These are phyloP conservation scores for Andinoacara biseriatus DNA, from an alignment of 2,113 vertebrate genomes.

Conservation along the genomic window DNA sequence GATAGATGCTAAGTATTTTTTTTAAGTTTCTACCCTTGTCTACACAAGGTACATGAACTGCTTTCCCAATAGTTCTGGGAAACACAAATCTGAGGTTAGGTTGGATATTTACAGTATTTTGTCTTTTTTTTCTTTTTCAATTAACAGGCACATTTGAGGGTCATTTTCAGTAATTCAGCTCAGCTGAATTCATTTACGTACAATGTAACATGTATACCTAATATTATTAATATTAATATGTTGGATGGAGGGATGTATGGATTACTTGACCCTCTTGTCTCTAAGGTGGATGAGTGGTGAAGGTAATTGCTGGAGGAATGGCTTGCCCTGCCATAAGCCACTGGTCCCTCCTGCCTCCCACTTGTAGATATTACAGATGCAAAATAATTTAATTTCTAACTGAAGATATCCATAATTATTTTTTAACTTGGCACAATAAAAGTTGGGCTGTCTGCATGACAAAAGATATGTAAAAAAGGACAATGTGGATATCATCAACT, in stretches of 20 bases:
- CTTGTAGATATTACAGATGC: background rate
- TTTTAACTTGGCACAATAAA: background rate
- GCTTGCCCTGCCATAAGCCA: background rate
- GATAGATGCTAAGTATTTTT: slow-evolving; percentile 1
- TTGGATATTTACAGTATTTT: background rate
- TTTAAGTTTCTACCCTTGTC: background rate
- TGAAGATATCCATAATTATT: background rate
- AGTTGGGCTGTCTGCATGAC: background rate
- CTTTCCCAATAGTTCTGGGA: too few species aligned
- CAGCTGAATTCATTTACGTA: background rate
- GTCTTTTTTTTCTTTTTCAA: background rate
- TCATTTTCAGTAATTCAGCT: background rate
- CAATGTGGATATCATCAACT: background rate
- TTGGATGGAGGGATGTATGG: background rate
- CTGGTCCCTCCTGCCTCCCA: background rate
- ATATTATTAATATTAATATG: background rate
- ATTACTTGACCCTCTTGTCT: background rate
- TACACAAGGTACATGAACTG: background rate
- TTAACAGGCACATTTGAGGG: background rate
- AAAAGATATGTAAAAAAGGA: background rate
- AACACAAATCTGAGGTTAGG: background rate
- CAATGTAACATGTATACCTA: background rate
- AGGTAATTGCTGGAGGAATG: background rate
- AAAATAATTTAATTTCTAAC: background rate
- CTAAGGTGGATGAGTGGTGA: background rate